These are phyloP conservation scores for Platerodrilus igneus DNA, from an alignment of 2,888 invertebrate genomes.

Conservation along the genomic window DNA sequence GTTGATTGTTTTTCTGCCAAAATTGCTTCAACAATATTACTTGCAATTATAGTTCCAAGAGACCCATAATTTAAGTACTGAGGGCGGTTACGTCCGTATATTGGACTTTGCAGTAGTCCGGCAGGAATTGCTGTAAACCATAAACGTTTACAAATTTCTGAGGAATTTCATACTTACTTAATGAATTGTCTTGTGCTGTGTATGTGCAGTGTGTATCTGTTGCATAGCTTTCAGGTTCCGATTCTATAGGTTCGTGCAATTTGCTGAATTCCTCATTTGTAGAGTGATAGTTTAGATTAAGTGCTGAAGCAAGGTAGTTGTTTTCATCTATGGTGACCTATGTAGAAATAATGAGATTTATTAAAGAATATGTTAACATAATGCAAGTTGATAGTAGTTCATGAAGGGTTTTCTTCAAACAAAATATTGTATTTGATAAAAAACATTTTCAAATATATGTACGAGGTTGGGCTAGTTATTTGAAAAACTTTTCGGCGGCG, in stretches of 20 bases:
- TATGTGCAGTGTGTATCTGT: slow-evolving; percentile 10
- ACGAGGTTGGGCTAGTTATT: too few relatives aligned
- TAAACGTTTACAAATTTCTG: too few relatives aligned
- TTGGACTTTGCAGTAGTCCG: slow-evolving; percentile 40
- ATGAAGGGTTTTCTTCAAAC: too few relatives aligned
- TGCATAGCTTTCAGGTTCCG: slow-evolving; percentile 16
- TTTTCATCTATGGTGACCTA: slow-evolving; percentile 27
- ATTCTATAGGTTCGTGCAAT: slow-evolving; percentile 25
- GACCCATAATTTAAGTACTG: slow-evolving; percentile 45
- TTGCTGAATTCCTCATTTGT: slow-evolving; percentile 24
- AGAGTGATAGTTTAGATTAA: slow-evolving; percentile 21
- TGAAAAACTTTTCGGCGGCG: too few relatives aligned
- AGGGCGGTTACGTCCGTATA: slow-evolving; percentile 40
- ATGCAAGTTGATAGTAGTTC: too few relatives aligned
- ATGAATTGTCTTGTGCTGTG: slow-evolving; percentile 5
- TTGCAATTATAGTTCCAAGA: slow-evolving; percentile 40
- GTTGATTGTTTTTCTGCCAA: slow-evolving; percentile 85
- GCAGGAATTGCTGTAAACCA: slow-evolving; percentile 44
- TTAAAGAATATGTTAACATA: too few relatives aligned
- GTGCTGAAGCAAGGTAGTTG: slow-evolving; percentile 23
- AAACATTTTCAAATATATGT: too few relatives aligned
- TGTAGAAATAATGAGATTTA: too few relatives aligned
- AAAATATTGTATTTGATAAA: too few relatives aligned
- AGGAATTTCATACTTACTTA: too few relatives aligned
- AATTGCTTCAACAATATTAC: slow-evolving; percentile 59